These are phyloP conservation scores for Chloroclysta siterata DNA, from an alignment of 2,888 invertebrate genomes.

Conservation along the genomic window DNA sequence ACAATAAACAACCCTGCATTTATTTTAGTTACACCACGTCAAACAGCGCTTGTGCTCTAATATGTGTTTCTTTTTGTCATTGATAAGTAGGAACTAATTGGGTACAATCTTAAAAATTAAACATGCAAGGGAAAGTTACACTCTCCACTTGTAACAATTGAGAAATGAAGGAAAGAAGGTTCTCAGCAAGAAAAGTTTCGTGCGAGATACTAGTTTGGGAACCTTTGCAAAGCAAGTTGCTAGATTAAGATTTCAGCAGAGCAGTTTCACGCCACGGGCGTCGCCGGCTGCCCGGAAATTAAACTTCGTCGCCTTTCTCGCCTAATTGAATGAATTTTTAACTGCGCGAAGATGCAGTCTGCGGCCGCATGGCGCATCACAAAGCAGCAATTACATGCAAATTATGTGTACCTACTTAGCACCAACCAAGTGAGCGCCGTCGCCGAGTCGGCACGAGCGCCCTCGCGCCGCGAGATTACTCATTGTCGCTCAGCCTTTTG, in stretches of 20 bases:
- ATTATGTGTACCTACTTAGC: conserved; percentile 78
- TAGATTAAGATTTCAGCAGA: conserved; percentile 69
- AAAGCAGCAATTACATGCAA: conserved; percentile 82
- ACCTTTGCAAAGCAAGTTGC: conserved; percentile 58
- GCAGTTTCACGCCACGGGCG: conserved; percentile 66
- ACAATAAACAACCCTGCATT: too few species aligned
- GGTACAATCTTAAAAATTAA: too few species aligned
- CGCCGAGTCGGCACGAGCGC: conserved; percentile 49
- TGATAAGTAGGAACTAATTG: too few species aligned
- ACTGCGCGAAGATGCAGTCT: conserved; percentile 78
- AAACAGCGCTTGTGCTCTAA: too few species aligned
- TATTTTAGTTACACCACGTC: too few species aligned
- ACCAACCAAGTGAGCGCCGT: conserved; percentile 55
- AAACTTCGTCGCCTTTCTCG: conserved; percentile 73
- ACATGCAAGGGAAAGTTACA: too few species aligned
- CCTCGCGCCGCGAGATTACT: conserved; percentile 57
- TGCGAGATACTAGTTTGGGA: conserved; percentile 14
- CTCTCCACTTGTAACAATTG: too few species aligned
- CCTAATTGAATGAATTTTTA: conserved; percentile 83
- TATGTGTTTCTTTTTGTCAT: too few species aligned
- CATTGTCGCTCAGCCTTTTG: conserved; percentile 66
- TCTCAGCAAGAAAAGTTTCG: conserved; percentile 3
- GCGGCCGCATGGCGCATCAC: conserved; percentile 61
- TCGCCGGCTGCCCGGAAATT: conserved; percentile 70
- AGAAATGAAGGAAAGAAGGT: background rate